Evolutionary conservation across 2,797 vertebrate species (phyloP).

Genomic region (Cuculus canorus): DNA sequence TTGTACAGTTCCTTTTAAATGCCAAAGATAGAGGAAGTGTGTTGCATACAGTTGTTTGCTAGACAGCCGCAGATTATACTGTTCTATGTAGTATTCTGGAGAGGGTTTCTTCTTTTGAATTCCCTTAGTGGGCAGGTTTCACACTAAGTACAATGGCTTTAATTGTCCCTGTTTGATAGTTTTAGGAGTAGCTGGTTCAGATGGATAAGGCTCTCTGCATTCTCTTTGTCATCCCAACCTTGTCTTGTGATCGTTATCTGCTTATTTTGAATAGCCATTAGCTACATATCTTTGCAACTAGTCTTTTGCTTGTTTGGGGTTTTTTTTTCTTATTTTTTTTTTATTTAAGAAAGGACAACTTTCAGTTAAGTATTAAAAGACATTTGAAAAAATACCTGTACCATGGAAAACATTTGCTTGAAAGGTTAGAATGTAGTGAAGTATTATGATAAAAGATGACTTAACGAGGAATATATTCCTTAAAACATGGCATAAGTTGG

Average conservation of each 20-base stretch:
- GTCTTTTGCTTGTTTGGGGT: not conserved
- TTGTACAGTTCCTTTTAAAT: not conserved
- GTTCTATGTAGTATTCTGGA: not conserved
- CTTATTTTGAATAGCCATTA: not conserved
- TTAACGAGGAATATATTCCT: not conserved
- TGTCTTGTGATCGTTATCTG: not conserved
- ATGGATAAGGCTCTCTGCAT: not conserved
- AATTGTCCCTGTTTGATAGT: not conserved
- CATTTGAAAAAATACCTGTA: not conserved
- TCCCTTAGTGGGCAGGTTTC: not conserved
- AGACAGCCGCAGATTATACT: not conserved
- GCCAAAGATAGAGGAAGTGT: not conserved
- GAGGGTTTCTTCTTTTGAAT: not conserved
- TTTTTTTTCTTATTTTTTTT: no score
- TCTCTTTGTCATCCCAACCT: not conserved
- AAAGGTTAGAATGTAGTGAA: not conserved
- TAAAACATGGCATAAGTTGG: not conserved
- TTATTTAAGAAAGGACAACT: not conserved
- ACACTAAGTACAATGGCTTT: not conserved
- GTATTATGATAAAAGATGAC: not conserved
- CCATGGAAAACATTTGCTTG: not conserved
- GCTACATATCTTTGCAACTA: not conserved
- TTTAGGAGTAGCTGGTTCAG: not conserved
- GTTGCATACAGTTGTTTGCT: not conserved
- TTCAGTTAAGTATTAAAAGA: not conserved